Conservation (phyloP, 1,140 invertebrate genomes). For the Drosophila nasuta region DNA sequence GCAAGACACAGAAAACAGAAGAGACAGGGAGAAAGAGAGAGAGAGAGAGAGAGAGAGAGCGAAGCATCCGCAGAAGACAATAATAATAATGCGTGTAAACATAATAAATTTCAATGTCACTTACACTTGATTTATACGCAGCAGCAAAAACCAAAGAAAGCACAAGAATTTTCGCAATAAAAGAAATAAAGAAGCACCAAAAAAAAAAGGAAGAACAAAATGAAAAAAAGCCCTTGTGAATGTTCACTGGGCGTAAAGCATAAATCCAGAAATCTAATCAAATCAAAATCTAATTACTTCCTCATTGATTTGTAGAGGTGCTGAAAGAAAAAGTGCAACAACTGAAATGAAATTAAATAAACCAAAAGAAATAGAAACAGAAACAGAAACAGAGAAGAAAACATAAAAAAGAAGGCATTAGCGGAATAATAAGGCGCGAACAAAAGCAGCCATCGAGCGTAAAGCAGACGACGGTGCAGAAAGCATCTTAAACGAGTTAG, state of each 20-base stretch:
- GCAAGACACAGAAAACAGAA: constrained; percentile 44
- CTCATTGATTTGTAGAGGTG: constrained; percentile 69
- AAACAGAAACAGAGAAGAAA: too few species aligned
- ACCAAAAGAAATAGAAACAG: neutral
- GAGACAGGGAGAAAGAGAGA: constrained; percentile 28
- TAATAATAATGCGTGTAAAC: constrained; percentile 26
- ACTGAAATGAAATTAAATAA: constrained; percentile 28
- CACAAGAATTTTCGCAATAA: neutral
- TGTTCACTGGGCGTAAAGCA: constrained; percentile 9
- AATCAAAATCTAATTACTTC: constrained; percentile 67
- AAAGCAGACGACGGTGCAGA: constrained; percentile 27
- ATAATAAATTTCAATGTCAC: constrained; percentile 81
- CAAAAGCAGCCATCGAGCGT: constrained; percentile 56
- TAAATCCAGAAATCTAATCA: constrained; percentile 36
- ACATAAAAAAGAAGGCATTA: neutral
- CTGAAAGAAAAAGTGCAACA: constrained; percentile 61
- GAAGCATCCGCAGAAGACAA: neutral
- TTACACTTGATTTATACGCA: constrained; percentile 77
- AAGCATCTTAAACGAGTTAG: constrained; percentile 40
- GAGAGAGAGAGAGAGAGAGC: constrained; percentile 20
- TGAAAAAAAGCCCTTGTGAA: neutral
- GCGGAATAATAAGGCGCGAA: constrained; percentile 23
- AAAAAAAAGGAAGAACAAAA: neutral
- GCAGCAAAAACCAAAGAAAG: constrained; percentile 7
- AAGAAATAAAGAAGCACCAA: neutral